Evolutionary conservation across 2,888 invertebrate genomes (phyloP).

Genomic region (Autographa gamma): DNA sequence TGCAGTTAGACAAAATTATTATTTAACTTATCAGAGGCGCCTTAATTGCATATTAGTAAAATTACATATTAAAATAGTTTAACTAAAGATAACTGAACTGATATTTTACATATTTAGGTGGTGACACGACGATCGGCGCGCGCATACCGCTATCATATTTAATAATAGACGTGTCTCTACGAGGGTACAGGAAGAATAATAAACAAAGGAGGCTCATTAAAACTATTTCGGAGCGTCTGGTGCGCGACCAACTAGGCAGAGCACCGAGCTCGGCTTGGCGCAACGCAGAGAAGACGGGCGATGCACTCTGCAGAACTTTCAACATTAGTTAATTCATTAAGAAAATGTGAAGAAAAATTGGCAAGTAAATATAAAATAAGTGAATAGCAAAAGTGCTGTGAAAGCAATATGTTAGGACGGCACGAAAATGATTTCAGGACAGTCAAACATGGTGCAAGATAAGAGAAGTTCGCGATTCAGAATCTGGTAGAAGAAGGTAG

Average conservation of each 20-base stretch:
- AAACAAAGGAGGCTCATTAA: conserved; percentile 86
- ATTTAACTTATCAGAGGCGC: no score
- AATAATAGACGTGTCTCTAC: conserved; percentile 67
- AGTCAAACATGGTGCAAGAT: background rate
- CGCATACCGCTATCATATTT: conserved; percentile 47
- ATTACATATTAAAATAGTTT: no score
- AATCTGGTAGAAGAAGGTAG: no score
- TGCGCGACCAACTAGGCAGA: conserved; percentile 68
- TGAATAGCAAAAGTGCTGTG: no score
- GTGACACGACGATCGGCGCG: conserved; percentile 7
- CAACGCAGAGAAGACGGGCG: conserved; percentile 30
- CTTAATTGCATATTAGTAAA: background rate
- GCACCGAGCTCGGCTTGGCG: conserved; percentile 21
- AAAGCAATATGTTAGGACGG: background rate
- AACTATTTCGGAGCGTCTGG: conserved; percentile 83
- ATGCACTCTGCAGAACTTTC: background rate
- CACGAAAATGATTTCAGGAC: background rate
- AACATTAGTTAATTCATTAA: no score
- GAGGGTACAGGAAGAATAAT: conserved; percentile 73
- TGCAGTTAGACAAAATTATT: no score
- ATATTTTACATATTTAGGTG: background rate
- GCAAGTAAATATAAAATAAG: no score
- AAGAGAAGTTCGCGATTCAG: background rate
- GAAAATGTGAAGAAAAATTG: no score
- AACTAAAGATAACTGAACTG: background rate